A percentile compares a stretch with the other conserved stretches of the same genome.
These are phyloP conservation scores for Potamarius usumacintae DNA, from an alignment of 2,113 vertebrate genomes.

Conservation along the genomic window DNA sequence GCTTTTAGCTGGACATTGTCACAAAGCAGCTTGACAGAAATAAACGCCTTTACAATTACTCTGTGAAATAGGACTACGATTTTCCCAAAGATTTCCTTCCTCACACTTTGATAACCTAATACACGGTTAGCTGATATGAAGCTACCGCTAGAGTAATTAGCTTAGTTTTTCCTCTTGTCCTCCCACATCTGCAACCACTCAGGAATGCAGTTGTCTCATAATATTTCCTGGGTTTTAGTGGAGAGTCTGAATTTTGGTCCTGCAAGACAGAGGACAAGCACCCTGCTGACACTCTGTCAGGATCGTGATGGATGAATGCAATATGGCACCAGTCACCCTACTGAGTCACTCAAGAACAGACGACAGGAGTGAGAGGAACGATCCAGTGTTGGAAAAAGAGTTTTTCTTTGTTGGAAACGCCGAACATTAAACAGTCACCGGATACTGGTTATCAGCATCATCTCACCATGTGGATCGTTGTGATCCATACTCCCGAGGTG, in stretches of 20 bases:
- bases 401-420: slow-evolving; percentile 39
- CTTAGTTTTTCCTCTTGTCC: neutral
- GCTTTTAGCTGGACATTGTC: neutral
- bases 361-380: slow-evolving; percentile 1
- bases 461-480: neutral
- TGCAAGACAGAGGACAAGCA: slow-evolving; percentile 52
- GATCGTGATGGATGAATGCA: slow-evolving; percentile 67
- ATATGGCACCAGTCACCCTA: slow-evolving; percentile 62
- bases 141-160: neutral
- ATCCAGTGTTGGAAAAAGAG: neutral
- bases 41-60: neutral
- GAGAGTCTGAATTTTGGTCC: slow-evolving; percentile 4
- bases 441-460: slow-evolving; percentile 6
- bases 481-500: neutral
- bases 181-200: slow-evolving; percentile 31
- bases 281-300: slow-evolving; percentile 65
- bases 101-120: neutral
- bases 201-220: neutral
- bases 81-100: neutral
- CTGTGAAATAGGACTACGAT: neutral
- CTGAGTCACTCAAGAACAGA: slow-evolving; percentile 44
- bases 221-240: slow-evolving; percentile 10
- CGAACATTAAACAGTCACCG: slow-evolving; percentile 43
- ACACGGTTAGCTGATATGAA: neutral
- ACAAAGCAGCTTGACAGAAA: neutral